Evolutionary conservation across 1,140 invertebrate genomes (phyloP), one percentile per base, ranked within the genome.

Genomic region (Bursaphelenchus mucronatus): DNA sequence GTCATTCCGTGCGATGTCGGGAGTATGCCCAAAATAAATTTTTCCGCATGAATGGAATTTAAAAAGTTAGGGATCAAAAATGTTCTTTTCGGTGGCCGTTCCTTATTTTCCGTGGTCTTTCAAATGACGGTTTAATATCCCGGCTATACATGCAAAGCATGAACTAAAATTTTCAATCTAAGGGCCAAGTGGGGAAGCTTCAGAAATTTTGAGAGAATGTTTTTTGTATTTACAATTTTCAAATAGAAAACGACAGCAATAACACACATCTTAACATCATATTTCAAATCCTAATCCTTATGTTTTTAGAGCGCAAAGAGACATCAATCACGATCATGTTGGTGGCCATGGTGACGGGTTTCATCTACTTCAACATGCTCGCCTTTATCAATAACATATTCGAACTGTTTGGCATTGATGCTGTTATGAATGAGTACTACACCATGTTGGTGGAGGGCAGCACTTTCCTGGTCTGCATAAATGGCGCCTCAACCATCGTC

Each of bases 371-470:
- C 66, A 68, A 68, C 43, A 19, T 59, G 15, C 55, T 68, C 11
- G 66, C 66, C 4, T 68, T 68, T 66, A 21, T 68, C 0, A 68
- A 68, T 17, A 68, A 68, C 43, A 62, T 68, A n/a, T 21, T 68
- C 21, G 66, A 68, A 50, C 40, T 65, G 30, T n/a, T 19, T 13
- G 58, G 45, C 13, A 30, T 30, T 5, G 13, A 19, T 17, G 17
- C 30, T 13, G 9, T 40, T 9, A 41, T 50, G 7, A 17, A 63
- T 44, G 11, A 9, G 1, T 66, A 19, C 45, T 63, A 66, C 30
- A 45, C 66, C 21, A 55, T 59, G 13, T 30, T 68, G 15, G 47
- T 68, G 15, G 66, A 68, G 40, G 9, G 68, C n/a, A 39, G 30
- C 3, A 68, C 52, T 11, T 40, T 68, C 7, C 41, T 68, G 5